These are phyloP conservation scores for Haliaeetus leucogaster DNA, from an alignment of 2,113 vertebrate species.

Conservation along the genomic window DNA sequence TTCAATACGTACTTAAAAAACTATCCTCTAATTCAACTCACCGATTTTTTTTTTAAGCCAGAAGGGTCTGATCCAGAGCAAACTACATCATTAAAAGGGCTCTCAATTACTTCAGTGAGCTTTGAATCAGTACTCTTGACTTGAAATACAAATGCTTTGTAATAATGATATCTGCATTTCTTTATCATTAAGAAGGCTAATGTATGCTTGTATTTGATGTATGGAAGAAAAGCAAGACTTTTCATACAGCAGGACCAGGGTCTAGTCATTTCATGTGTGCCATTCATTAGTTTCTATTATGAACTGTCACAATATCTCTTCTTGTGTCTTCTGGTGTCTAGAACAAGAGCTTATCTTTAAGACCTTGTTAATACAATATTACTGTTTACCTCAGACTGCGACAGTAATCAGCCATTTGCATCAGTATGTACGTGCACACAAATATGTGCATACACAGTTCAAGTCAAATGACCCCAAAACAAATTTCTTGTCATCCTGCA, in stretches of 20 bases:
- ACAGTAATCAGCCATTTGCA: neutral
- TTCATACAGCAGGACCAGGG: neutral
- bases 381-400: neutral
- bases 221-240: neutral
- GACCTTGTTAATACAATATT: neutral
- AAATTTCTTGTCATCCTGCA: neutral
- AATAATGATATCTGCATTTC: neutral
- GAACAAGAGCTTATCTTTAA: neutral
- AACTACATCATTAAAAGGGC: neutral
- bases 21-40: neutral
- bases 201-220: neutral
- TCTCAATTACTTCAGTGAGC: neutral
- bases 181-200: neutral
- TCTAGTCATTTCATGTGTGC: fast-evolving
- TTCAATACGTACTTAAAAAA: neutral
- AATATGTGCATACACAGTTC: neutral
- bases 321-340: neutral
- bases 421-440: neutral
- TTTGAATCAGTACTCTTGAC: neutral
- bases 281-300: neutral
- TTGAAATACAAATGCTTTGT: neutral
- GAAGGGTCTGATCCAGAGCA: neutral
- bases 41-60: neutral
- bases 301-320: neutral
- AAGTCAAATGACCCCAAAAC: neutral